Evolutionary conservation across 2,113 vertebrate species (phyloP).

Genomic region (Polypterus bichir): DNA sequence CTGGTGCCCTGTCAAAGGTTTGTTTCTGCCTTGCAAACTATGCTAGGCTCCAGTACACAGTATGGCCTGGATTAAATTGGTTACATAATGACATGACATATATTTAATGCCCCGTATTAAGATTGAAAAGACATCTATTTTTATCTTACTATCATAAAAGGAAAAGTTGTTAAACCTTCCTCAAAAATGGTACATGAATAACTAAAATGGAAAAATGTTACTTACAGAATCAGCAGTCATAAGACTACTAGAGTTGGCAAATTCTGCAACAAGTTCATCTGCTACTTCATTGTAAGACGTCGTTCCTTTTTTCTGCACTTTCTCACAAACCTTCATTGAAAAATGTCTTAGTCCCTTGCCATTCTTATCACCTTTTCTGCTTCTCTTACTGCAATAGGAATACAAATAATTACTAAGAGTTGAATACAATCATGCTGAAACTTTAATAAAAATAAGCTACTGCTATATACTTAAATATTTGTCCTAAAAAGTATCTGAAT

Average conservation of each 20-base stretch:
- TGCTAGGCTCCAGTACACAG: no score
- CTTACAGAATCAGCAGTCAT: conserved; percentile 62
- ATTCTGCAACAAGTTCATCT: conserved; percentile 71
- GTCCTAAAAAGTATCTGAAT: neutral
- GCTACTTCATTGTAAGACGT: conserved; percentile 78
- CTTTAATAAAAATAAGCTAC: neutral
- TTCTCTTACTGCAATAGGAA: conserved; percentile 53
- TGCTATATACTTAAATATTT: neutral
- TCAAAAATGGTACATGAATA: no score
- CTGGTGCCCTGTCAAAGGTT: no score
- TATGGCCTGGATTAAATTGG: no score
- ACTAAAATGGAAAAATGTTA: neutral
- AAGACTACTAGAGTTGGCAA: conserved; percentile 58
- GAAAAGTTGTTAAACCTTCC: no score
- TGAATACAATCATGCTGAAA: neutral
- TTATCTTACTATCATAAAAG: no score
- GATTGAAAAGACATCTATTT: no score
- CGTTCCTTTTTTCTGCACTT: conserved; percentile 75
- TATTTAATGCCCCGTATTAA: no score
- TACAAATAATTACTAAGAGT: neutral
- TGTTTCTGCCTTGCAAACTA: no score
- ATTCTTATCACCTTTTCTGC: conserved; percentile 75
- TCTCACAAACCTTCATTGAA: conserved; percentile 85
- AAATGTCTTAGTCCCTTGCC: conserved; percentile 75
- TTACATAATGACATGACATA: no score